Percentiles rank a stretch among this genome's conserved stretches.
Evolutionary conservation across 2,113 vertebrate genomes (phyloP).

Genomic region (Theristicus caerulescens): DNA sequence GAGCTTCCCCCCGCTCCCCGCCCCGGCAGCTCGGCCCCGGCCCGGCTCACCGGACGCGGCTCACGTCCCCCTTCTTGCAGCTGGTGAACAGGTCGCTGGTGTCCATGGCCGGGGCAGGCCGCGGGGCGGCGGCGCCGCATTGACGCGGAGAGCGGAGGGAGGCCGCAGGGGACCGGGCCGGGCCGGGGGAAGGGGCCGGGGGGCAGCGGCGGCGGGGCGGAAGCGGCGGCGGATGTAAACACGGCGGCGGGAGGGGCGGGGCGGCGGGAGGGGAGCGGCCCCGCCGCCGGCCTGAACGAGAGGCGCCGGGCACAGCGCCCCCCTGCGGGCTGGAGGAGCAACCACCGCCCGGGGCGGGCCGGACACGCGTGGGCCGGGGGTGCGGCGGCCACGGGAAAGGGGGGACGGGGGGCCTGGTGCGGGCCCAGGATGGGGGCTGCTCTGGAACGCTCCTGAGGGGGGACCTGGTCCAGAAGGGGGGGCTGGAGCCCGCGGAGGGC

Average conservation of each 20-base stretch:
- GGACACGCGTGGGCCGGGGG: not conserved
- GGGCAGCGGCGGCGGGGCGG: not conserved
- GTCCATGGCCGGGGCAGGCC: conserved; percentile 83
- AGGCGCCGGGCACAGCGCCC: rapidly evolving
- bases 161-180: not conserved
- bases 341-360: too few species aligned
- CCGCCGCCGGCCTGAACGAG: not conserved
- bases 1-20: not conserved
- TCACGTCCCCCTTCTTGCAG: conserved; percentile 93
- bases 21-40: not conserved
- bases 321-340: not conserved
- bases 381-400: not conserved
- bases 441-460: not conserved
- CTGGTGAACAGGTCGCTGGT: conserved; percentile 91
- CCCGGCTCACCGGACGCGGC: conserved; percentile 87
- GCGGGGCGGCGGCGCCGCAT: conserved; percentile 47
- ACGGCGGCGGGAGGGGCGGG: not conserved
- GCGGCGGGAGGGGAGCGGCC: not conserved
- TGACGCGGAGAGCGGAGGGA: not conserved
- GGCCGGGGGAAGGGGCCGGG: not conserved
- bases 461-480: not conserved
- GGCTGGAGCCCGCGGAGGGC: not conserved
- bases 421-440: not conserved
- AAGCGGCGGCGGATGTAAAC: conserved; percentile 6
- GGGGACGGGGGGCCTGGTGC: not conserved